These are phyloP conservation scores for Heteropelma amictum DNA, from an alignment of 2,888 invertebrate genomes.

Conservation along the genomic window DNA sequence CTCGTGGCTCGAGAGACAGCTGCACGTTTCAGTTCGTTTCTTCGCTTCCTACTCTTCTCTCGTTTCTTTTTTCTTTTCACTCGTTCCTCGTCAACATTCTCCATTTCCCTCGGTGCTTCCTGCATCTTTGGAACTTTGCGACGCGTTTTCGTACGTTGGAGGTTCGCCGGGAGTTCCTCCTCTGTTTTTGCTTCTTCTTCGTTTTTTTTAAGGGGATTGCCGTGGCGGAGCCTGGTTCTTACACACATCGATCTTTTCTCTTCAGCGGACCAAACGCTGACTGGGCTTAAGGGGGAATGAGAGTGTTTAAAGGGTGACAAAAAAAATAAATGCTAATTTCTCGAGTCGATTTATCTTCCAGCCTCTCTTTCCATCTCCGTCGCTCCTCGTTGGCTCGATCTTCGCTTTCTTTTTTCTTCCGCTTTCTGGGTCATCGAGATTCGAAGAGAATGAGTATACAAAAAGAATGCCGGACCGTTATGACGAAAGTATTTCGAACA, in stretches of 20 bases:
- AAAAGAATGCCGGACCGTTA: constrained; percentile 26
- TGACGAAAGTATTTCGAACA: constrained; percentile 35
- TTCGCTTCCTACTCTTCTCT: constrained; percentile 57
- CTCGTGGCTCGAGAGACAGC: constrained; percentile 58
- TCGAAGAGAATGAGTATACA: not conserved
- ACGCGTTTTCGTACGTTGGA: constrained; percentile 39
- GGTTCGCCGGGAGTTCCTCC: not conserved
- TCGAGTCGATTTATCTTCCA: constrained; percentile 3
- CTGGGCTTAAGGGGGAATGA: constrained; percentile 20
- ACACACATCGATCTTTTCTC: constrained; percentile 23
- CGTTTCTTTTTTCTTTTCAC: constrained; percentile 42
- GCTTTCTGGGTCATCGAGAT: constrained; percentile 22
- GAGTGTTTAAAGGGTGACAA: constrained; percentile 38
- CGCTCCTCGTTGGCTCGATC: not conserved
- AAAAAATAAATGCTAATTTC: constrained; percentile 19
- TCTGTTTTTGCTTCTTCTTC: constrained; percentile 3
- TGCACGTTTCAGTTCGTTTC: constrained; percentile 52
- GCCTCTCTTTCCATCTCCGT: not conserved
- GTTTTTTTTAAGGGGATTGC: constrained; percentile 29
- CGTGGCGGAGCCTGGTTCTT: not conserved
- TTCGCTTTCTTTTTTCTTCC: not conserved
- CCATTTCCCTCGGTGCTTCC: constrained; percentile 20
- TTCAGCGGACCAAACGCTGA: too few relatives aligned
- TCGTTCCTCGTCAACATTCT: constrained; percentile 41
- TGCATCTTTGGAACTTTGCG: constrained; percentile 25